Conservation (phyloP, 2,888 invertebrate species). For the Allygus modestus region DNA sequence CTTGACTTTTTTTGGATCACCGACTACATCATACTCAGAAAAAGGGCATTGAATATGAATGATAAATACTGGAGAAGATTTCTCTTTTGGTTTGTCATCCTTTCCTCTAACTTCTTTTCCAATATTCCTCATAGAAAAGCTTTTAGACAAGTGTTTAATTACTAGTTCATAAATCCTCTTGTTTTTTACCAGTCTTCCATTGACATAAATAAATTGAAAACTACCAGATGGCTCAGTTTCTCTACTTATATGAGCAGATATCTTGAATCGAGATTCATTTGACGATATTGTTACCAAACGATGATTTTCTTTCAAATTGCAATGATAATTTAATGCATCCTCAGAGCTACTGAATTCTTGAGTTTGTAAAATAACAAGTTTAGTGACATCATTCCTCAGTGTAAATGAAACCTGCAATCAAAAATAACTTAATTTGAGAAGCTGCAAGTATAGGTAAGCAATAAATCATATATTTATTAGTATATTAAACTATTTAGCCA, state of each 20-base stretch:
- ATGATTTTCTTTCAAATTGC: constrained; percentile 67
- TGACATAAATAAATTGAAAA: constrained; percentile 82
- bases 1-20: constrained; percentile 76
- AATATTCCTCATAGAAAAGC: constrained; percentile 66
- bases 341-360: constrained; percentile 70
- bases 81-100: constrained; percentile 63
- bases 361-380: constrained; percentile 79
- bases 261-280: constrained; percentile 73
- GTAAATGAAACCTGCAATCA: constrained; percentile 78
- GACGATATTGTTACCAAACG: not conserved
- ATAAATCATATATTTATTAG: too few relatives aligned
- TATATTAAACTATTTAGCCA: too few relatives aligned
- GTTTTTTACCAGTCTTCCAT: constrained; percentile 78
- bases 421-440: too few relatives aligned
- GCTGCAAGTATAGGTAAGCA: too few relatives aligned
- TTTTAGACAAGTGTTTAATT: constrained; percentile 73
- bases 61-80: constrained; percentile 75
- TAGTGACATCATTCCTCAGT: constrained; percentile 81
- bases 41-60: constrained; percentile 78
- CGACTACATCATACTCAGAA: constrained; percentile 76
- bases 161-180: constrained; percentile 76
- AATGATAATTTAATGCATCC: constrained; percentile 74
- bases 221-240: constrained; percentile 74
- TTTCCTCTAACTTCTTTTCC: constrained; percentile 62
- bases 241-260: constrained; percentile 79